Evolutionary conservation across 2,888 invertebrate genomes (phyloP), one percentile per base, ranked within the genome.

Genomic region (Drosophila acutilabella): DNA sequence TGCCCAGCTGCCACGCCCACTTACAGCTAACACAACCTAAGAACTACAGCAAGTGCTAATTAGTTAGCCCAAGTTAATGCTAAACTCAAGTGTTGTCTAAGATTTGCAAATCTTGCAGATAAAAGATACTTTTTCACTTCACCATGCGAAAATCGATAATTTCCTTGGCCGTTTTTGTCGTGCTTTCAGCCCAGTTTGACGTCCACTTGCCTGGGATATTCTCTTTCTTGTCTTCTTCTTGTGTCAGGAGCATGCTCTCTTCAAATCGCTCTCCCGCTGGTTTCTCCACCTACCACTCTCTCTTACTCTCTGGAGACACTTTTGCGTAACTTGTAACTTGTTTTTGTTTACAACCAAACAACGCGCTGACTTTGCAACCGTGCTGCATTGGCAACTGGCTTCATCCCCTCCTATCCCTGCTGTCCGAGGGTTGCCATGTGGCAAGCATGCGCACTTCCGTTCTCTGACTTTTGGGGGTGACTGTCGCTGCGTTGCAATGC

Each of bases 91-190:
- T 4, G 14, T 16, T 13, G 14, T 16, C 45, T 36, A 42, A 40
- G 26, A 53, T 65, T 64, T 65, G 45, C 61, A 53, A 59, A n/a
- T 53, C 26, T 64, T 59, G 74, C 67, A 67, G 53, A 41, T 10
- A 47, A 64, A 58, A 66, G 54, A 62, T 52, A 74, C 75, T 78
- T 88, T 83, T 86, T 84, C 87, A 86, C 84, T 78, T 74, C 71
- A 61, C 61, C 64, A 67, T 74, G 69, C 76, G 36, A 57, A 90
- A 91, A 91, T 91, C 91, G 62, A 91, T 91, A 91, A 86, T 87
- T 90, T 88, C 89, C 88, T 88, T 47, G 54, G 69, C 57, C 44
- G 48, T 52, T 58, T 64, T 64, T 71, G 64, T 57, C 62, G 69
- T 47, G 50, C 68, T 77, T 80, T 80, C 74, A 78, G 65, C 71